Base-by-base conservation (phyloP, 2,888 invertebrate genomes). In the Scaptodrosophila latifasciaeformis region DNA sequence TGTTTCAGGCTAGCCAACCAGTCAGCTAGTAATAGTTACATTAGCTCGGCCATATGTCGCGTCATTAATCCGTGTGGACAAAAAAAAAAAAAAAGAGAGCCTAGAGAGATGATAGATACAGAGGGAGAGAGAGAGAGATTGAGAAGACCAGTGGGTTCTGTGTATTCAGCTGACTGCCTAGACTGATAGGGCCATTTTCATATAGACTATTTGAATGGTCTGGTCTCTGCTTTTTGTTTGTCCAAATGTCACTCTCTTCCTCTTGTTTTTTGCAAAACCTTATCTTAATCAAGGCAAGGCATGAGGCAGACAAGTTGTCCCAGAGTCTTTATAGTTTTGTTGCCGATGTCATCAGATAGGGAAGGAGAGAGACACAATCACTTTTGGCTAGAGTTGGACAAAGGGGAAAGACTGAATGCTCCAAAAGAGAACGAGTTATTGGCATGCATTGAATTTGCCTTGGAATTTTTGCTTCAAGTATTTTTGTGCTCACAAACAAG, bases 371-470 rank as follows among this genome's bases (percentile, higher is more conserved):
- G n/a, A n/a, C n/a, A n/a, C n/a, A n/a, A n/a, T n/a, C n/a, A n/a
- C n/a, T n/a, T n/a, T n/a, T n/a, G n/a, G n/a, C n/a, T 3, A 24
- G 24, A 24, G 24, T 7, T 3, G 7, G 24, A 5, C 24, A 5
- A 7, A 24, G 24, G 24, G 24, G 7, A 7, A 7, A 7, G 24
- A 7, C 7, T 3, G 24, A 7, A 7, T 3, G 24, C 24, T 5
- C 4, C 24, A 24, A 3, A 24, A 24, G 58, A 65, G 65, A 63
- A 78, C 67, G 67, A 71, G 76, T 78, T 72, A 70, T 78, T 78
- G 78, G 81, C 71, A 78, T 78, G 79, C 65, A 71, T 71, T 81
- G 78, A 78, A 78, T 78, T 78, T 67, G 61, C 70, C 67, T 50
- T 59, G 67, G 79, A 72, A 71, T 78, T 78, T 78, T 65, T 60